These are phyloP conservation scores for Ephialtes manifestator DNA, from an alignment of 2,888 invertebrate genomes.

Conservation along the genomic window DNA sequence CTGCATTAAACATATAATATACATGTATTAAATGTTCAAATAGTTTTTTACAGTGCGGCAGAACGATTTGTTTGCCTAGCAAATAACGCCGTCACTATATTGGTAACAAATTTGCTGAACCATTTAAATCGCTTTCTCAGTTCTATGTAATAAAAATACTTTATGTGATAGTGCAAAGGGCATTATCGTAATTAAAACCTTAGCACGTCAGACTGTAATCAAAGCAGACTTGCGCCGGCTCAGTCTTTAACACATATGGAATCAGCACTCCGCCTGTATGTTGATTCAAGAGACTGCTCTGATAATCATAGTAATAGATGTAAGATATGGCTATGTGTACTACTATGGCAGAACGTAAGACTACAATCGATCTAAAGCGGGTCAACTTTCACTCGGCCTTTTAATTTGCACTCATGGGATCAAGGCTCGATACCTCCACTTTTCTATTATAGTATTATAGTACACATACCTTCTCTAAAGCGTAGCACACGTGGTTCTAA, in stretches of 20 bases:
- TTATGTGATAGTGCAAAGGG: slow-evolving; percentile 30
- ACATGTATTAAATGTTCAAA: too few species aligned
- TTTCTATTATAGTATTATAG: slow-evolving; percentile 24
- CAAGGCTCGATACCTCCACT: slow-evolving; percentile 55
- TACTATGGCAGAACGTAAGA: slow-evolving; percentile 37
- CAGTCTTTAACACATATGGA: slow-evolving; percentile 16
- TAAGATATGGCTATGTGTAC: slow-evolving; percentile 9
- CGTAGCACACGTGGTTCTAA: background rate
- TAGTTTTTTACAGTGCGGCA: too few species aligned
- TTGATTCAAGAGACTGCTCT: slow-evolving; percentile 50
- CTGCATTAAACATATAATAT: too few species aligned
- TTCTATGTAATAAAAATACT: background rate
- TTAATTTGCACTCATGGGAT: slow-evolving; percentile 63
- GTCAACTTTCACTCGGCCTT: slow-evolving; percentile 69
- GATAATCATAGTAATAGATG: slow-evolving; percentile 29
- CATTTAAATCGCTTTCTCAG: too few species aligned
- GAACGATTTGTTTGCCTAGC: too few species aligned
- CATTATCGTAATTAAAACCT: slow-evolving; percentile 36
- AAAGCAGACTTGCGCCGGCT: background rate
- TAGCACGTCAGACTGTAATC: background rate
- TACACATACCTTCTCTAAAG: background rate
- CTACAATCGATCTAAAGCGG: slow-evolving; percentile 65
- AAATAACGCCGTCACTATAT: too few species aligned
- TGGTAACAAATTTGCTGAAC: too few species aligned
- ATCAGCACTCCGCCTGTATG: slow-evolving; percentile 18